Base-by-base conservation (phyloP, 2,113 vertebrate species). In the Polypterus bichir region DNA sequence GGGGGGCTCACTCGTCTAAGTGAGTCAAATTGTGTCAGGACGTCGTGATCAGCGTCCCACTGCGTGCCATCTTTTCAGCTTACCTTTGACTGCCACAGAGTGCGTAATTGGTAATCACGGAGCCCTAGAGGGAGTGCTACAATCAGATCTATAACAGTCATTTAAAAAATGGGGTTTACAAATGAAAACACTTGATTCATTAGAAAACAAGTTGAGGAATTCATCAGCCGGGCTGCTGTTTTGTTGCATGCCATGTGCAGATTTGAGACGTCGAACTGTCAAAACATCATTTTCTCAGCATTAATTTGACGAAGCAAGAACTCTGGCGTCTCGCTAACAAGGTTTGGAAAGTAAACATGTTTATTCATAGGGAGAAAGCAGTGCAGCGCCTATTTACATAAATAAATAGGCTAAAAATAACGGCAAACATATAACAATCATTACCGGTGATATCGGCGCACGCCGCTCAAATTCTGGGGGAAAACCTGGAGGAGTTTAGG, bases 121-220 rank as follows among this genome's bases (percentile, higher is more conserved):
- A 55, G 5, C 54, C 44, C 54, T 55, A 10, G 9, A 58, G 56
- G 56, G 56, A 44, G 56, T 44, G 4, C 56, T 45, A 45, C 56
- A 58, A 58, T 58, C 56, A 3, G n/a, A 58, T 9, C 7, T 58
- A 5, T 58, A 44, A 58, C 27, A 58, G 56, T 45, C 4, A 5
- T 58, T 58, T 58, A n/a, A 52, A 58, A 58, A 58, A 45, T 5
- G 56, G 44, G 56, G 27, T 4, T 44, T 45, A 7, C 56, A 6
- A 55, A 55, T 55, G 54, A 55, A 55, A 55, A 55, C 54, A 55
- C 44, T 55, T 8, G 44, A 55, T 9, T 55, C 54, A 55, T 55
- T 55, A 55, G 54, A 55, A 55, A 55, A 55, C 54, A 58, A 58
- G 9, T 58, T 58, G 9, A 58, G 56, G 56, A 58, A 58, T 58